Percentiles rank a stretch among this genome's conserved stretches.
Conservation (phyloP, 2,113 vertebrate species). For the Heloderma charlesbogerti region DNA sequence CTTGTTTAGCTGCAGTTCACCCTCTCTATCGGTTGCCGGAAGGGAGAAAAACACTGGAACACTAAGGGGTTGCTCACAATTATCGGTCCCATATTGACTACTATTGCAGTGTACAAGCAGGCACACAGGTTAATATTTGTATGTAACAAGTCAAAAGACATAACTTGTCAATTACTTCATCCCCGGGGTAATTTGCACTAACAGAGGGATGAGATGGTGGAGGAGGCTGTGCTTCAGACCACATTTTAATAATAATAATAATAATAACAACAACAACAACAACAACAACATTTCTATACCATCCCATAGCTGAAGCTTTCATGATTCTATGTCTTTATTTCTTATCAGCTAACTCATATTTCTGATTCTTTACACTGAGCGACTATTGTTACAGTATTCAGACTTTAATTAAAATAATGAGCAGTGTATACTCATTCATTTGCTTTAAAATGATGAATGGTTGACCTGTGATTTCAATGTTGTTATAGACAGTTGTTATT, state of each 20-base stretch:
- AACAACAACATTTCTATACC: no score
- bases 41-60: no score
- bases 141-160: not conserved
- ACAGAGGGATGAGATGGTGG: not conserved
- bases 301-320: no score
- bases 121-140: not conserved
- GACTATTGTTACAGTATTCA: not conserved
- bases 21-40: no score
- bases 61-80: not conserved
- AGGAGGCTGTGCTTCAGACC: not conserved
- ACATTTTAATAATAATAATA: no score
- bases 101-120: not conserved
- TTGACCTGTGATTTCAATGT: not conserved
- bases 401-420: not conserved
- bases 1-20: not conserved
- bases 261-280: no score
- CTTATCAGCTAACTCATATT: not conserved
- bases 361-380: not conserved
- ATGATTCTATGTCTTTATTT: not conserved
- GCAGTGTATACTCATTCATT: not conserved
- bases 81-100: not conserved
- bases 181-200: not conserved
- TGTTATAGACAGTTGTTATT: not conserved
- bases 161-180: not conserved
- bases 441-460: not conserved